Conservation (phyloP, 2,113 vertebrate genomes). For the Cyrtonyx montezumae region DNA sequence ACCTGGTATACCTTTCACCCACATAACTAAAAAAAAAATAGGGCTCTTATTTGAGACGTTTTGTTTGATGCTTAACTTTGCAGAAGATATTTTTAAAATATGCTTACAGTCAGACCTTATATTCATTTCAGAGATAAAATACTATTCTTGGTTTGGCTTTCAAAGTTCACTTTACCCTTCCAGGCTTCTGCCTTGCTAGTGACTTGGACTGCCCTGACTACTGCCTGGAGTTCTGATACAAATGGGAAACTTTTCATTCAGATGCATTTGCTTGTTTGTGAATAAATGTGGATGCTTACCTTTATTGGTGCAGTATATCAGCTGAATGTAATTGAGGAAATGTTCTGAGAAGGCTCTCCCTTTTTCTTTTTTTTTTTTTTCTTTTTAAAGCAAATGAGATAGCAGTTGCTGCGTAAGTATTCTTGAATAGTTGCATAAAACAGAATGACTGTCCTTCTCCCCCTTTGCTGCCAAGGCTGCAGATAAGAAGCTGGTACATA, state of each 20-base stretch:
- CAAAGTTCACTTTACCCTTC: conserved; percentile 16
- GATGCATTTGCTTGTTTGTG: not conserved
- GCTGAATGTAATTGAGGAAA: not conserved
- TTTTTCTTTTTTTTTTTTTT: not conserved
- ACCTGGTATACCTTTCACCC: not conserved
- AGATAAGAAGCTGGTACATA: not conserved
- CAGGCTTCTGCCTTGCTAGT: not conserved
- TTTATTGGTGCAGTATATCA: not conserved
- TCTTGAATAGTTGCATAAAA: not conserved
- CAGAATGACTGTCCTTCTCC: fast-evolving
- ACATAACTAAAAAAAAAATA: not conserved
- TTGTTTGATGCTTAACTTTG: not conserved
- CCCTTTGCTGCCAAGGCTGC: not conserved
- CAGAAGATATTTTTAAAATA: not conserved
- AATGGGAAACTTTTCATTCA: not conserved
- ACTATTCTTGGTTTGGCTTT: not conserved
- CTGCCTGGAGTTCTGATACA: not conserved
- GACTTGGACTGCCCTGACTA: not conserved
- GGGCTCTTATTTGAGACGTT: not conserved
- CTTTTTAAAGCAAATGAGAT: not conserved
- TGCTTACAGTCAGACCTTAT: not conserved
- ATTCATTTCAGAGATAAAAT: not conserved
- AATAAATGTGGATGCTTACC: not conserved
- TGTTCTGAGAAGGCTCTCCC: not conserved
- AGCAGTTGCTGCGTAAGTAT: not conserved